A percentile compares a stretch with the other conserved stretches of the same genome.
phyloP scores from a whole-genome alignment of 2,888 invertebrate genomes.

The Bellardia bayeri region DNA sequence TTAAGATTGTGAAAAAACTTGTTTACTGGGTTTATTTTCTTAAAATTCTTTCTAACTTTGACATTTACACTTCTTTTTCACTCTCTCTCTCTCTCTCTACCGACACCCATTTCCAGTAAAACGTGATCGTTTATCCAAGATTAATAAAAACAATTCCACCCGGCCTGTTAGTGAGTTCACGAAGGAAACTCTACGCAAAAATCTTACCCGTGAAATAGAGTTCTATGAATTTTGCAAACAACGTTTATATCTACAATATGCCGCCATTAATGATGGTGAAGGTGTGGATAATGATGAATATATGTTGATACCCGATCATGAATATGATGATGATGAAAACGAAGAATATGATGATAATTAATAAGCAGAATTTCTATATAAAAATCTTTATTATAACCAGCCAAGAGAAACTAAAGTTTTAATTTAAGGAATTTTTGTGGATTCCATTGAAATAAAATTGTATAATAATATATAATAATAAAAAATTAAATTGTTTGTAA shows the following conservation, averaged over 20 bases:
- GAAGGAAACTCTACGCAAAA: constrained; percentile 91
- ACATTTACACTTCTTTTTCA: background rate
- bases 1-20: background rate
- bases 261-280: constrained; percentile 86
- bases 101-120: constrained; percentile 77
- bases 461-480: too few species aligned
- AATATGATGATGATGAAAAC: constrained; percentile 67
- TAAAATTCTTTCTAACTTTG: background rate
- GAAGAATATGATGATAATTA: background rate
- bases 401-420: too few species aligned
- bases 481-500: too few species aligned
- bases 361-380: too few species aligned
- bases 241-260: constrained; percentile 91
- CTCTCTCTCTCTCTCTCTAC: background rate
- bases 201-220: constrained; percentile 94
- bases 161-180: constrained; percentile 88
- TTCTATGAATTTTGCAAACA: constrained; percentile 96
- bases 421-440: too few species aligned
- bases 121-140: constrained; percentile 84
- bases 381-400: too few species aligned
- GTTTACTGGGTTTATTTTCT: background rate
- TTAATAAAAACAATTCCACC: constrained; percentile 89
- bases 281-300: constrained; percentile 79
- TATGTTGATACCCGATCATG: constrained; percentile 78
- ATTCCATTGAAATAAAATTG: too few species aligned